phyloP scores from a whole-genome alignment of 2,888 invertebrate genomes.

The Limulus polyphemus region DNA sequence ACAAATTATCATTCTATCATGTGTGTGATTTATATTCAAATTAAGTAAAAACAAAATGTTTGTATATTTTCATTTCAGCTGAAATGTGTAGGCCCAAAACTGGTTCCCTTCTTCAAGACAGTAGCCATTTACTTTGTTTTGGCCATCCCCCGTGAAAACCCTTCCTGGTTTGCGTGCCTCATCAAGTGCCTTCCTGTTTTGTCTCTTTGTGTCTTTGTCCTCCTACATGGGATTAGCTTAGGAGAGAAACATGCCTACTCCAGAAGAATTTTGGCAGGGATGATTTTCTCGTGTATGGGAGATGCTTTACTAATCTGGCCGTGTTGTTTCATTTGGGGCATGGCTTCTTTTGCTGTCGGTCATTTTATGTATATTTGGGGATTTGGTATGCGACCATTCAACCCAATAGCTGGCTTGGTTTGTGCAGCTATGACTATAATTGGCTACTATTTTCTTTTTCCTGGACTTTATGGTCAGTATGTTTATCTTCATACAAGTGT shows the following conservation, averaged over 20 bases:
- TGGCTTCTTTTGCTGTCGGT: constrained; percentile 14
- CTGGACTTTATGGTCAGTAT: constrained; percentile 39
- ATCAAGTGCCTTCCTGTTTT: constrained; percentile 78
- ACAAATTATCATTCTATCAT: too few species aligned
- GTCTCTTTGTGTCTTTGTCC: constrained; percentile 62
- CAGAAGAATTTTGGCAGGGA: constrained; percentile 56
- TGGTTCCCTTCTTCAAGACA: constrained; percentile 76
- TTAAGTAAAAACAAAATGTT: neutral
- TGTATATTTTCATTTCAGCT: constrained; percentile 45
- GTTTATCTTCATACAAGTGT: too few species aligned
- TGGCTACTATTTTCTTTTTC: constrained; percentile 41
- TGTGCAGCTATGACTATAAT: constrained; percentile 28
- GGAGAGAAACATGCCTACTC: constrained; percentile 57
- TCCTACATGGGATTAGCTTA: constrained; percentile 55
- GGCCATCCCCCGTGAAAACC: constrained; percentile 48
- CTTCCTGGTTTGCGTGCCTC: constrained; percentile 53
- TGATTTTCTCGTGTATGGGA: constrained; percentile 68
- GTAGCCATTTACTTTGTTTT: constrained; percentile 70
- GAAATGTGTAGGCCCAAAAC: constrained; percentile 53
- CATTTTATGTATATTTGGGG: constrained; percentile 16
- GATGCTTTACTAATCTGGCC: constrained; percentile 69
- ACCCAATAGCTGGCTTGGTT: constrained; percentile 28
- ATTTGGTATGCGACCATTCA: constrained; percentile 13
- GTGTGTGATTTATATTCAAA: neutral
- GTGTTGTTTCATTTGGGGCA: constrained; percentile 14